phyloP scores from a whole-genome alignment of 2,797 vertebrate species.

The Florisuga fusca region DNA sequence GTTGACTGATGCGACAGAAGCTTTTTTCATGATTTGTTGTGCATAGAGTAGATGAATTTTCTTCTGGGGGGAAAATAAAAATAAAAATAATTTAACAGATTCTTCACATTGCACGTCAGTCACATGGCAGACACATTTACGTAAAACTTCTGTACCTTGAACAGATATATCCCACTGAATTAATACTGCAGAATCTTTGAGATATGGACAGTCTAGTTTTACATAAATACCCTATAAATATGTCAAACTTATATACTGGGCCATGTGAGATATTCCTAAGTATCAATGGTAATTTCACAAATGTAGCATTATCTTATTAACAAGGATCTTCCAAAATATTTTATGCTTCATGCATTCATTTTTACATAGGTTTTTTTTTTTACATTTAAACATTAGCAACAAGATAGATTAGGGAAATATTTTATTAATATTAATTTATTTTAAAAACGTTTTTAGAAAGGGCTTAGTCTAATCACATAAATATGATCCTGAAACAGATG shows the following conservation, averaged over 20 bases:
- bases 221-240: background rate
- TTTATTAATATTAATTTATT: background rate
- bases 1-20: background rate
- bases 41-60: background rate
- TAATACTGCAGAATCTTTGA: background rate
- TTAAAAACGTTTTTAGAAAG: fast-evolving
- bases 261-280: background rate
- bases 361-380: background rate
- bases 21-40: background rate
- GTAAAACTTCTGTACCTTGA: background rate
- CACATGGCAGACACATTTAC: background rate
- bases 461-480: background rate
- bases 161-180: background rate
- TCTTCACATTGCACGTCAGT: background rate
- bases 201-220: background rate
- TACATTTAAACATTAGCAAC: background rate
- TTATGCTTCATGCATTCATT: background rate
- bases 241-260: too few relatives aligned
- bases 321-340: background rate
- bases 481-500: background rate
- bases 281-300: background rate
- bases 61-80: background rate
- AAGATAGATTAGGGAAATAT: fast-evolving
- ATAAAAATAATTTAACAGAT: fast-evolving
- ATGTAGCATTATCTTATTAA: background rate